These are phyloP conservation scores for Papilio gigon DNA, from an alignment of 2,888 invertebrate genomes.

Conservation along the genomic window DNA sequence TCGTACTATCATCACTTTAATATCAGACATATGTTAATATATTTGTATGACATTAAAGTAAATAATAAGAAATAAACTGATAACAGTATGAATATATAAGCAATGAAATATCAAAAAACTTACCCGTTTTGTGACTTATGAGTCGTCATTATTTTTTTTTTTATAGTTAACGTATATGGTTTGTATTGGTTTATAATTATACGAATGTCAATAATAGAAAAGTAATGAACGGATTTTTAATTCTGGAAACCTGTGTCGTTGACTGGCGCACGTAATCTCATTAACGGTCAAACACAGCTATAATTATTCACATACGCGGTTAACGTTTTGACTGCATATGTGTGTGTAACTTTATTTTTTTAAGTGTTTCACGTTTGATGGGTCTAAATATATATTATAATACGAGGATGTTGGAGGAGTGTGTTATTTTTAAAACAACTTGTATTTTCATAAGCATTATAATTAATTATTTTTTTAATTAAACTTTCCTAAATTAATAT, in stretches of 20 bases:
- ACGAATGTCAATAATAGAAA: background rate
- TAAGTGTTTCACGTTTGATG: background rate
- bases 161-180: background rate
- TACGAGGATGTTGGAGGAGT: too few relatives aligned
- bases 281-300: conserved; percentile 19
- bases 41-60: too few relatives aligned
- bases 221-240: conserved; percentile 23
- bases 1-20: too few relatives aligned
- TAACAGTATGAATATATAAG: too few relatives aligned
- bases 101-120: too few relatives aligned
- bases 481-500: too few relatives aligned
- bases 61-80: too few relatives aligned
- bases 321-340: conserved; percentile 22
- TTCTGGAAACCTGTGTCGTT: background rate
- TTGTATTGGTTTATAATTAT: background rate
- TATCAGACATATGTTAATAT: too few relatives aligned
- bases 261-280: conserved; percentile 26
- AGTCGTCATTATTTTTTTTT: too few relatives aligned
- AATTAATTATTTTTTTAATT: too few relatives aligned
- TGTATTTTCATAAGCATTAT: background rate
- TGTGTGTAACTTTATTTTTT: conserved; percentile 2
- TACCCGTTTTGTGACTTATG: too few relatives aligned
- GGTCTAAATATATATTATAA: too few relatives aligned
- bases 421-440: conserved; percentile 16
- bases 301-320: conserved; percentile 15